phyloP scores from a whole-genome alignment of 2,888 invertebrate genomes.

The Automeris io region DNA sequence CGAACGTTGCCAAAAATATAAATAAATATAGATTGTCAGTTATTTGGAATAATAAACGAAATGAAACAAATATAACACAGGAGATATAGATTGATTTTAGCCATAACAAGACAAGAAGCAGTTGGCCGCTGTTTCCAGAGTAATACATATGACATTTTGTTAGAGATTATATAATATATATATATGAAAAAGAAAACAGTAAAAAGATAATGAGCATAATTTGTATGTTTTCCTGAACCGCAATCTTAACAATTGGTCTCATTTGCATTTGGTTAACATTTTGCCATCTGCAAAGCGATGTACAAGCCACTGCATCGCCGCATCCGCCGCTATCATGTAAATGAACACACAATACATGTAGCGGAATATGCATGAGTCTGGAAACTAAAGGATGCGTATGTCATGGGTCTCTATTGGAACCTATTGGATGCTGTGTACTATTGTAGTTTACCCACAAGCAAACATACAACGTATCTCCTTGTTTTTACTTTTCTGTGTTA shows the following conservation, averaged over 20 bases:
- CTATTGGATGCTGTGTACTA: not conserved
- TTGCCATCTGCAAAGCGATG: slow-evolving; percentile 21
- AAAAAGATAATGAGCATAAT: not conserved
- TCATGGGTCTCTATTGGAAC: slow-evolving; percentile 2
- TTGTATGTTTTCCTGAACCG: slow-evolving; percentile 1
- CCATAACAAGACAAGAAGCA: no score
- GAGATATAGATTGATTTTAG: no score
- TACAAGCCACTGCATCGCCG: slow-evolving; percentile 28
- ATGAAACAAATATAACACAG: no score
- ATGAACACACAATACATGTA: slow-evolving; percentile 52
- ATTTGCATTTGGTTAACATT: slow-evolving; percentile 30
- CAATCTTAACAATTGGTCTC: slow-evolving; percentile 20
- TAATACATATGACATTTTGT: no score
- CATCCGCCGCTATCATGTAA: slow-evolving; percentile 48
- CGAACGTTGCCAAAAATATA: not conserved
- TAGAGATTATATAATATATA: no score
- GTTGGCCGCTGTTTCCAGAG: no score
- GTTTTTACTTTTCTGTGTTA: no score
- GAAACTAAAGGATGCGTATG: slow-evolving; percentile 24
- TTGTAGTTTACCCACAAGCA: no score
- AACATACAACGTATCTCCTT: no score
- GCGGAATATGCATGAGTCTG: slow-evolving; percentile 54
- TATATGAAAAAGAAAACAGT: not conserved
- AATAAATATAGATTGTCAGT: not conserved
- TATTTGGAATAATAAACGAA: not conserved